A percentile compares a stretch with the other conserved stretches of the same genome.
phyloP scores from a whole-genome alignment of 2,888 invertebrate species.

The Julus scanicus region DNA sequence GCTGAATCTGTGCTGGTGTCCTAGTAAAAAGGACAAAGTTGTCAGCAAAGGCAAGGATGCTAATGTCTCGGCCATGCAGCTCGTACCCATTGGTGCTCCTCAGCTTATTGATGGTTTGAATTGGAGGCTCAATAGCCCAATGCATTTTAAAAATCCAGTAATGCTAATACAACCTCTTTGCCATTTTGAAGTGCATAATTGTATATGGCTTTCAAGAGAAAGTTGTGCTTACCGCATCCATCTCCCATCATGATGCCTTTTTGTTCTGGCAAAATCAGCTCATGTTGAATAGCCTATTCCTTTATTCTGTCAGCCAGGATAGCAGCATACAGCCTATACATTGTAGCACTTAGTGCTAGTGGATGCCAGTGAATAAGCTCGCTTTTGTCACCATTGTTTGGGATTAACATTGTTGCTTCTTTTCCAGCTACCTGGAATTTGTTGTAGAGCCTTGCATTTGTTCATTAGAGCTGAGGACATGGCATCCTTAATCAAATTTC shows the following conservation, averaged over 20 bases:
- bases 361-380: slow-evolving; percentile 62
- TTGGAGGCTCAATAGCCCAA: too few relatives aligned
- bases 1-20: too few relatives aligned
- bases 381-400: slow-evolving; percentile 62
- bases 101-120: too few relatives aligned
- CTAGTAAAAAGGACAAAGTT: too few relatives aligned
- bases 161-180: not conserved
- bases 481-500: not conserved
- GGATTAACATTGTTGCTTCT: slow-evolving; percentile 60
- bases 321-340: slow-evolving; percentile 59
- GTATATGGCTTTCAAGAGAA: not conserved
- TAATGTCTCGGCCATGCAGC: not conserved
- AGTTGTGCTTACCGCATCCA: not conserved
- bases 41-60: not conserved
- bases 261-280: too few relatives aligned
- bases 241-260: too few relatives aligned
- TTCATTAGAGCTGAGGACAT: slow-evolving; percentile 7
- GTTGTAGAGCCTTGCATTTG: not conserved
- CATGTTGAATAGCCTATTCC: too few relatives aligned
- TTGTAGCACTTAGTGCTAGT: slow-evolving; percentile 59
- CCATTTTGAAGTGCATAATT: not conserved
- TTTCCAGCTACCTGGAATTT: slow-evolving; percentile 59
- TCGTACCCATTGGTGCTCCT: not conserved
- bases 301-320: slow-evolving; percentile 57
- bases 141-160: not conserved